Evolutionary conservation across 2,797 vertebrate species (phyloP).

Genomic region (Pangasius larnaudii): DNA sequence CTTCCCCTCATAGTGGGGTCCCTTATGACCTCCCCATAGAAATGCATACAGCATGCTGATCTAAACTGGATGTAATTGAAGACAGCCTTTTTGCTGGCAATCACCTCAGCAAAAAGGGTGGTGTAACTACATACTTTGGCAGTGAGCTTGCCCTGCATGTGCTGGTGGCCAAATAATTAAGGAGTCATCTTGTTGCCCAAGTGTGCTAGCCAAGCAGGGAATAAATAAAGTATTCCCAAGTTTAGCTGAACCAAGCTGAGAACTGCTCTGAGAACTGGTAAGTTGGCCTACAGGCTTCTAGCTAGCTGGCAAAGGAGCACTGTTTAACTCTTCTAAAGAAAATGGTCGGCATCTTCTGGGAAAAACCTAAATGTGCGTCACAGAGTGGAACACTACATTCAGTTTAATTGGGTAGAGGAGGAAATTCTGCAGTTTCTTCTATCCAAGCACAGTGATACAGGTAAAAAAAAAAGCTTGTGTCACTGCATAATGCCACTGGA

Average conservation of each 20-base stretch:
- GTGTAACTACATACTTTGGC: conserved; percentile 14
- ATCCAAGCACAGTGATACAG: not conserved
- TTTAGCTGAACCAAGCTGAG: not conserved
- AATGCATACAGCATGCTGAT: not conserved
- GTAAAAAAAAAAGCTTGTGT: not conserved
- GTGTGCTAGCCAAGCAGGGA: not conserved
- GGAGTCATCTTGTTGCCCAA: not conserved
- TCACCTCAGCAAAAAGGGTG: not conserved
- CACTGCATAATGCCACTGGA: not conserved
- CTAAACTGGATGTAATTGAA: not conserved
- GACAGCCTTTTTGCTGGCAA: not conserved
- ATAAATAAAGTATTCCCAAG: not conserved
- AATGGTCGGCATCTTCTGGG: not conserved
- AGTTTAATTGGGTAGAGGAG: not conserved
- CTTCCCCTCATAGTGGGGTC: not conserved
- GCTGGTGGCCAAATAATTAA: not conserved
- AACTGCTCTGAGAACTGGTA: not conserved
- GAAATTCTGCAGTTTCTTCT: not conserved
- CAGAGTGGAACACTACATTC: not conserved
- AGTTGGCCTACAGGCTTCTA: not conserved
- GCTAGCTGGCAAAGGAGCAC: not conserved
- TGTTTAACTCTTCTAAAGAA: not conserved
- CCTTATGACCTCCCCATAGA: not conserved
- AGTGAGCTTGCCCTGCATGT: not conserved
- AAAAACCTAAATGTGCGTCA: not conserved